Conservation (phyloP, 2,113 vertebrate genomes). For the Grus americana region DNA sequence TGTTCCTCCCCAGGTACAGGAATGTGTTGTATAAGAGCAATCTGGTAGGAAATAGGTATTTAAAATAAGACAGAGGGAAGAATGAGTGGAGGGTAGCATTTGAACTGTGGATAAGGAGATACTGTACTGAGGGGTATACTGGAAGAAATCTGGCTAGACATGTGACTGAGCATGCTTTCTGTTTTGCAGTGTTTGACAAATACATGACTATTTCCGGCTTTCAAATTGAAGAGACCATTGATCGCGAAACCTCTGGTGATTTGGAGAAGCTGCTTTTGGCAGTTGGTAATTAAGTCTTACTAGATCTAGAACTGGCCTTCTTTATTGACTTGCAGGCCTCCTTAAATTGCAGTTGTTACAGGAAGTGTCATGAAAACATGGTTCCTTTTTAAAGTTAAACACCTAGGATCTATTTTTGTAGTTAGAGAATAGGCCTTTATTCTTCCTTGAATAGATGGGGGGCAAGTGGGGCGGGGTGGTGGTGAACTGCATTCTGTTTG, state of each 20-base stretch:
- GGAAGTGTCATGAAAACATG: not conserved
- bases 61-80: not conserved
- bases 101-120: not conserved
- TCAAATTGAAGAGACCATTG: constrained; percentile 91
- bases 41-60: not conserved
- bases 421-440: not conserved
- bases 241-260: constrained; percentile 89
- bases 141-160: not conserved
- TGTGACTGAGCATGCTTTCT: not conserved
- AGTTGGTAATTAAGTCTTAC: constrained; percentile 79
- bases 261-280: constrained; percentile 89
- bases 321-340: not conserved
- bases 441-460: not conserved
- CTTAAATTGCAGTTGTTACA: not conserved
- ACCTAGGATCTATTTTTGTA: not conserved
- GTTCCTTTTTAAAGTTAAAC: not conserved
- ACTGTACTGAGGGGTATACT: not conserved
- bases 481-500: not conserved
- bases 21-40: not conserved
- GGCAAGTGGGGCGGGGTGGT: not conserved
- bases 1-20: not conserved
- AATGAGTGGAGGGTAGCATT: not conserved
- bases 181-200: constrained; percentile 88
- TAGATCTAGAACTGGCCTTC: not conserved
- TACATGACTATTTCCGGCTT: constrained; percentile 90